phyloP scores from a whole-genome alignment of 2,797 vertebrate genomes.

The Crotalus adamanteus region DNA sequence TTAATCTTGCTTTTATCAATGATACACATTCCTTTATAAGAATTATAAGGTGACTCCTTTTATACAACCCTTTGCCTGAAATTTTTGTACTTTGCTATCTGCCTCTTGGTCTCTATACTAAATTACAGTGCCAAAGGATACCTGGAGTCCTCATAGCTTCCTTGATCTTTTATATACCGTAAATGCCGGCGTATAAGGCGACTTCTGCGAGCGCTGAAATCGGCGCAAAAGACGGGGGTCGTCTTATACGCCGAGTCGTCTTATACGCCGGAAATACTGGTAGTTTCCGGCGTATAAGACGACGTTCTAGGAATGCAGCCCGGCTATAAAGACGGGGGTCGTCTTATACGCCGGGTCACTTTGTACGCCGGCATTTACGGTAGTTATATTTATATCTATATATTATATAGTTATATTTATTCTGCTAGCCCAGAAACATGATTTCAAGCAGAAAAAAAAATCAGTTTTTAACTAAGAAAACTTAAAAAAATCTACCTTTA shows the following conservation, averaged over 20 bases:
- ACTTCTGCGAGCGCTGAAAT: no score
- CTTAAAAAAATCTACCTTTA: neutral
- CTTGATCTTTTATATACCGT: neutral
- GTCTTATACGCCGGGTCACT: no score
- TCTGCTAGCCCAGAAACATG: neutral
- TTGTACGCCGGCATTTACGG: no score
- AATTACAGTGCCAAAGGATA: neutral
- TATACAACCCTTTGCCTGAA: neutral
- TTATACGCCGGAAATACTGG: no score
- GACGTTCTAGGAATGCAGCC: no score
- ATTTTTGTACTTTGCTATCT: neutral
- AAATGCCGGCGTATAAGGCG: no score
- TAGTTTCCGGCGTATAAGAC: no score
- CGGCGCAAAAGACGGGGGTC: no score
- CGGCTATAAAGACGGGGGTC: no score
- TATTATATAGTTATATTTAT: no score
- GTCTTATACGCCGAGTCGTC: no score
- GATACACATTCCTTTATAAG: neutral
- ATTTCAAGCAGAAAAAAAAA: neutral
- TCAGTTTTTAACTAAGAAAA: neutral
- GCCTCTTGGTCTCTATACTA: neutral
- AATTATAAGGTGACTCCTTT: neutral
- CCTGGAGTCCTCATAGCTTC: neutral
- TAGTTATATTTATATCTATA: neutral
- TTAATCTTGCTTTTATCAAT: neutral